These are phyloP conservation scores for Eciton burchellii DNA, from an alignment of 1,140 invertebrate species.

Conservation along the genomic window DNA sequence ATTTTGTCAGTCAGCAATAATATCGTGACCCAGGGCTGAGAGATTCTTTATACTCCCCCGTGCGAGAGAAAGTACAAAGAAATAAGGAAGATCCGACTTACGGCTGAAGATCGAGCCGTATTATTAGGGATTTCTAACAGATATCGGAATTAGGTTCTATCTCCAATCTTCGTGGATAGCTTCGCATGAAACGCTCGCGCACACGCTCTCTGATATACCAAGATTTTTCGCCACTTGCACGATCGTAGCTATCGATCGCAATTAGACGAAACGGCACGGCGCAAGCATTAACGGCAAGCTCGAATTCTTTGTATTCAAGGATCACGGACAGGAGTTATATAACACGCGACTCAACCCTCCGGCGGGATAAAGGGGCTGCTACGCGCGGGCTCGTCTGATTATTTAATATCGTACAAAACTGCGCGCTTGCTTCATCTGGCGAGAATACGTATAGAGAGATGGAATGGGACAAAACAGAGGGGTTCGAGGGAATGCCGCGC, in stretches of 20 bases:
- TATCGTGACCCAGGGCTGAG: background rate
- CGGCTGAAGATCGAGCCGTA: no score
- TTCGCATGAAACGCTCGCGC: background rate
- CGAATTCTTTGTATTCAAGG: slow-evolving; percentile 60
- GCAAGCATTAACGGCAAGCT: slow-evolving; percentile 15
- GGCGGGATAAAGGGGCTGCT: slow-evolving; percentile 64
- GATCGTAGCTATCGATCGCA: slow-evolving; percentile 12
- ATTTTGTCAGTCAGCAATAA: slow-evolving; percentile 34
- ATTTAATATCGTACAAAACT: slow-evolving; percentile 80
- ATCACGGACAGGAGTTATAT: slow-evolving; percentile 72
- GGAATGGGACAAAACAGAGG: slow-evolving; percentile 61
- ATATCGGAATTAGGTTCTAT: background rate
- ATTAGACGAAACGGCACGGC: slow-evolving; percentile 27
- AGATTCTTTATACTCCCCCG: background rate
- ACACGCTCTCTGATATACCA: no score
- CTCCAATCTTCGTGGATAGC: background rate
- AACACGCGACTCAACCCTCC: slow-evolving; percentile 80
- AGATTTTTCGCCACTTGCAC: background rate
- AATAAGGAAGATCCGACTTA: background rate
- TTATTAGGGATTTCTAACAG: background rate
- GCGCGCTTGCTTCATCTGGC: slow-evolving; percentile 74
- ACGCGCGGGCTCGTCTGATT: slow-evolving; percentile 77
- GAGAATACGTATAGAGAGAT: slow-evolving; percentile 75
- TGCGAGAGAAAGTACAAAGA: background rate
- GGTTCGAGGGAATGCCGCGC: slow-evolving; percentile 60